Conservation (phyloP, 2,888 invertebrate species). For the Lasiommata megera region DNA sequence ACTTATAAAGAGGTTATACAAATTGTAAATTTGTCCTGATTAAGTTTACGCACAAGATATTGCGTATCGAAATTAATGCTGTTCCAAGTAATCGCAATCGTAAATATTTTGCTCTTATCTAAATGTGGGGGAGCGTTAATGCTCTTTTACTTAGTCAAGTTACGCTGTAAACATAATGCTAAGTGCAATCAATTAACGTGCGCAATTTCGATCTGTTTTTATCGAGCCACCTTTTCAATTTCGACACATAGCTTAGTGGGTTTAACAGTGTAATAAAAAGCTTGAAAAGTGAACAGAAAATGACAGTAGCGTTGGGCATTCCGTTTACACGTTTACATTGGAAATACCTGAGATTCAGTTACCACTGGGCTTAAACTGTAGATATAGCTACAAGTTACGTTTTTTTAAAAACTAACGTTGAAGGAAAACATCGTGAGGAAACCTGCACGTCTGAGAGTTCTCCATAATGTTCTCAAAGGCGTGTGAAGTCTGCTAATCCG, state of each 20-base stretch:
- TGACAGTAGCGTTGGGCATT: not conserved
- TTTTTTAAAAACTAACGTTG: too few relatives aligned
- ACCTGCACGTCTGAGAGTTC: too few relatives aligned
- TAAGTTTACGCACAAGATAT: conserved; percentile 21
- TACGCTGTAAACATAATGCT: conserved; percentile 14
- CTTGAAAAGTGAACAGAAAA: not conserved
- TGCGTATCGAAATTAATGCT: conserved; percentile 22
- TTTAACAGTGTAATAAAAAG: not conserved
- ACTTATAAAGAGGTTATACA: conserved; percentile 11
- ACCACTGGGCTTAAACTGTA: too few relatives aligned
- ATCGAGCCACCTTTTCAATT: not conserved
- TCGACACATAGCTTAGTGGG: not conserved
- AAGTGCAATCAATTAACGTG: conserved; percentile 7
- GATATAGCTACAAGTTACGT: too few relatives aligned
- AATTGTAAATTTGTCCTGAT: conserved; percentile 22
- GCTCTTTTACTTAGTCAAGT: conserved; percentile 24
- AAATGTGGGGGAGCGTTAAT: conserved; percentile 23
- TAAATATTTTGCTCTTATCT: conserved; percentile 29
- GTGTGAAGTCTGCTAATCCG: too few relatives aligned
- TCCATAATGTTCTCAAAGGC: too few relatives aligned
- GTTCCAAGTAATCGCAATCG: conserved; percentile 20
- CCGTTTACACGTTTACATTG: not conserved
- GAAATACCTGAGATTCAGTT: not conserved
- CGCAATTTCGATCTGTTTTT: not conserved
- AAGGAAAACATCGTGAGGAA: too few relatives aligned